Percentiles rank a stretch among this genome's conserved stretches.
Conservation (phyloP, 2,888 invertebrate species). For the Saturnia japonica region DNA sequence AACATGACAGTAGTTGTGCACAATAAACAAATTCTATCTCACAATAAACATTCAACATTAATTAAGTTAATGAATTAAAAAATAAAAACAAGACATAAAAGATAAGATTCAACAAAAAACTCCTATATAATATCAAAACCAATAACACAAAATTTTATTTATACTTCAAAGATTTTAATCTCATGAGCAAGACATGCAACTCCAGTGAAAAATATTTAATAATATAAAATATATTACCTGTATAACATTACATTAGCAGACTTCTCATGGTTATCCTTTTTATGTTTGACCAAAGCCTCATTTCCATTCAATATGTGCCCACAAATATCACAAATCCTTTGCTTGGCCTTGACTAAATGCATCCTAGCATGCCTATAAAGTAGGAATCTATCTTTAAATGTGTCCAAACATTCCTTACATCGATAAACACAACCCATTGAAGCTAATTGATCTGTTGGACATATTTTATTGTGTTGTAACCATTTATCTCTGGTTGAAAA, state of each 20-base stretch:
- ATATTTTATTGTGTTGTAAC: constrained; percentile 57
- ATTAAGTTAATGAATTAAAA: too few relatives aligned
- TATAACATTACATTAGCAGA: constrained; percentile 48
- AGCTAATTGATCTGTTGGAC: constrained; percentile 55
- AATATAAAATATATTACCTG: constrained; percentile 53
- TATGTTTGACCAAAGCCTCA: constrained; percentile 60
- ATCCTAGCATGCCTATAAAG: constrained; percentile 67
- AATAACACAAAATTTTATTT: too few relatives aligned
- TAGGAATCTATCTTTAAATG: constrained; percentile 60
- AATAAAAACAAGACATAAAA: too few relatives aligned
- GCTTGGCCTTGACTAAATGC: constrained; percentile 59
- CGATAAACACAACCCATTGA: constrained; percentile 57
- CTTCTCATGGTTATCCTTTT: constrained; percentile 54
- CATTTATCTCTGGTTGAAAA: constrained; percentile 57
- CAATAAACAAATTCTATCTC: too few relatives aligned
- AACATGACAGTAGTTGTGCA: too few relatives aligned
- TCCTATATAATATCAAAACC: too few relatives aligned
- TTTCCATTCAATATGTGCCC: constrained; percentile 57
- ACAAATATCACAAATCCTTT: constrained; percentile 65
- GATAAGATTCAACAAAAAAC: too few relatives aligned
- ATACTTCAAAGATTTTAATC: too few relatives aligned
- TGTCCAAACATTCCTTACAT: constrained; percentile 68
- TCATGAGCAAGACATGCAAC: too few relatives aligned
- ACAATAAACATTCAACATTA: too few relatives aligned
- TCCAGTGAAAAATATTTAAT: too few relatives aligned